Evolutionary conservation across 1,140 invertebrate species (phyloP), one percentile per base, ranked within the genome.

Genomic region (Lucilia sericata): DNA sequence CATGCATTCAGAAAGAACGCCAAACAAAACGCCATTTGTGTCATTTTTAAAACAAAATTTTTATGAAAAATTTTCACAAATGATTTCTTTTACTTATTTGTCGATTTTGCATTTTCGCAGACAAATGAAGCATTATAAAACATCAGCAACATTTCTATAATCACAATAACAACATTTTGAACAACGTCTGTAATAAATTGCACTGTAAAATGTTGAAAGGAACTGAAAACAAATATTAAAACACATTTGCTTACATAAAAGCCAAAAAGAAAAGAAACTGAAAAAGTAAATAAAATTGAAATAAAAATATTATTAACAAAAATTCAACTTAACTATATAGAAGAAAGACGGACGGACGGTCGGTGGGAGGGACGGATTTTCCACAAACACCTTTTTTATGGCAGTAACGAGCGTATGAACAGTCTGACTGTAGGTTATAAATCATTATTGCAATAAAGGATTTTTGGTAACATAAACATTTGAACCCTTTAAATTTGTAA

Each of bases 61-160:
- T 55, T 55, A 7, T 55, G 5, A 2, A 3, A 42, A 42, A 55
- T 55, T 55, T 55, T 55, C 12, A 55, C 51, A 55, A 55, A 55
- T 55, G 51, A 55, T 55, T 55, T 55, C 51, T 55, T 55, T 42
- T 55, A 55, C 10, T 55, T 55, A 12, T 55, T 55, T 55, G 51
- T 55, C 51, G 51, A 55, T 55, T 70, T 70, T 70, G n/a, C 8
- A 21, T 70, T n/a, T 70, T 70, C 19, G 65, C 65, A 19, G 21
- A 70, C 65, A 70, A 70, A 70, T 70, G 65, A 70, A 70, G 65
- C 65, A 70, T 70, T 70, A 70, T 25, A 21, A 21, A 70, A 70
- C 65, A 70, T 70, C 65, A 70, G 65, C 65, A 70, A 70, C 65
- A 70, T 70, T 70, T 70, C 65, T 21, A 70, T 70, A 70, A 70